Evolutionary conservation across 2,113 vertebrate species (phyloP).

Genomic region (Rhea pennata): DNA sequence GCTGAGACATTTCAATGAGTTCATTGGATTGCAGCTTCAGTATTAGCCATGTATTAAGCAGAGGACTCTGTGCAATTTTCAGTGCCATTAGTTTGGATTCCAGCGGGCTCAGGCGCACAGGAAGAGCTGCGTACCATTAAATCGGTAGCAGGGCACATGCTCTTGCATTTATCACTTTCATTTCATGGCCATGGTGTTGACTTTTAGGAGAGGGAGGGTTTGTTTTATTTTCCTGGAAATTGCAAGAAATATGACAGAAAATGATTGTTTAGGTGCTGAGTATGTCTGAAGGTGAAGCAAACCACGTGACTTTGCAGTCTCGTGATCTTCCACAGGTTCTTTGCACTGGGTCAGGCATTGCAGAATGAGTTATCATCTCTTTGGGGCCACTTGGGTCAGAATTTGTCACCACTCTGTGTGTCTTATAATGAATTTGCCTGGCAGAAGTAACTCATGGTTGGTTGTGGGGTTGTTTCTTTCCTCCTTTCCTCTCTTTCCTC

Average conservation of each 20-base stretch:
- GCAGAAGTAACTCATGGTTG: background rate
- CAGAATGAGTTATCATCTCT: background rate
- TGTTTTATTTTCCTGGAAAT: background rate
- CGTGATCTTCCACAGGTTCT: background rate
- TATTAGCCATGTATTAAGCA: conserved; percentile 32
- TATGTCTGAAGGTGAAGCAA: background rate
- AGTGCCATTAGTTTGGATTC: background rate
- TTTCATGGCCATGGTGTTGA: background rate
- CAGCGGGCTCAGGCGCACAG: background rate
- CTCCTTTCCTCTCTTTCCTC: background rate
- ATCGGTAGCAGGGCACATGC: background rate
- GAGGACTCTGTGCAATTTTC: conserved; percentile 6
- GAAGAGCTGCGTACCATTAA: background rate
- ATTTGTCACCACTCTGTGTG: background rate
- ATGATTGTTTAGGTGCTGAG: background rate
- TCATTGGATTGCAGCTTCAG: conserved; percentile 23
- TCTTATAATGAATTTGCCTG: background rate
- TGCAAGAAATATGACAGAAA: background rate
- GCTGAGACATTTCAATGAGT: conserved; percentile 9
- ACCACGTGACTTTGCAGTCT: background rate
- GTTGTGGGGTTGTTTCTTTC: background rate
- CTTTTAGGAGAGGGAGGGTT: background rate
- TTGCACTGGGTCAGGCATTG: fast-evolving
- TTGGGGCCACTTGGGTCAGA: background rate
- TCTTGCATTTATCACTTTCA: background rate